phyloP scores from a whole-genome alignment of 2,797 vertebrate genomes.

The Arctocebus calabarensis region DNA sequence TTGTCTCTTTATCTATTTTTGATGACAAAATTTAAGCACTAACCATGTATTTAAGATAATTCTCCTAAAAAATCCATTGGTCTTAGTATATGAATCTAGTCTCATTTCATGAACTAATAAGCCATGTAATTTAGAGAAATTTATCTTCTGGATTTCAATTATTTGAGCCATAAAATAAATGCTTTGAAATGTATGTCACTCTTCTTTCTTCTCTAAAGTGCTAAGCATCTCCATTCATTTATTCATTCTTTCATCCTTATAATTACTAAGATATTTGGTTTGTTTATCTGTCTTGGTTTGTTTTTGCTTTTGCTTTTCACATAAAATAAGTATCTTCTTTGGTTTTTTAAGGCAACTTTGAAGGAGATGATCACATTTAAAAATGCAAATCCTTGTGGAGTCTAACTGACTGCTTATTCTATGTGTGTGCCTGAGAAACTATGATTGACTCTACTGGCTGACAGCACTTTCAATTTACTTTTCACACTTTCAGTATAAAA shows the following conservation, averaged over 20 bases:
- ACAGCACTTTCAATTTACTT: slow-evolving; percentile 48
- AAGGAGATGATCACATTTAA: not conserved
- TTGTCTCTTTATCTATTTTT: slow-evolving; percentile 18
- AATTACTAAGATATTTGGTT: not conserved
- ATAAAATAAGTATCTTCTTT: slow-evolving; percentile 25
- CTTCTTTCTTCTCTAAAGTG: slow-evolving; percentile 23
- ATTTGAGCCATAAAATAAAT: slow-evolving; percentile 56
- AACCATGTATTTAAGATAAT: slow-evolving; percentile 14
- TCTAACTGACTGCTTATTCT: not conserved
- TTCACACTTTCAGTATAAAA: slow-evolving; percentile 38
- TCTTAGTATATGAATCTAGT: not conserved
- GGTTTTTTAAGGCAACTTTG: not conserved
- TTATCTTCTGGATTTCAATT: slow-evolving; percentile 38
- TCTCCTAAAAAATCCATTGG: not conserved
- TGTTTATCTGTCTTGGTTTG: not conserved
- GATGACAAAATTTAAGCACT: slow-evolving; percentile 19
- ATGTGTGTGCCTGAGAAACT: not conserved
- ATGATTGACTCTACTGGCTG: not conserved
- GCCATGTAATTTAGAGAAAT: slow-evolving; percentile 28
- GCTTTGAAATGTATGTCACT: not conserved
- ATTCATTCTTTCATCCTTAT: not conserved
- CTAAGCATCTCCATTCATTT: not conserved
- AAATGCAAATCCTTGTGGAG: not conserved
- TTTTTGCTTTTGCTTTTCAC: not conserved
- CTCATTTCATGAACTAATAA: slow-evolving; percentile 56